Evolutionary conservation across 2,113 vertebrate species (phyloP), one percentile per base, ranked within the genome.

Genomic region (Urocitellus parryii): DNA sequence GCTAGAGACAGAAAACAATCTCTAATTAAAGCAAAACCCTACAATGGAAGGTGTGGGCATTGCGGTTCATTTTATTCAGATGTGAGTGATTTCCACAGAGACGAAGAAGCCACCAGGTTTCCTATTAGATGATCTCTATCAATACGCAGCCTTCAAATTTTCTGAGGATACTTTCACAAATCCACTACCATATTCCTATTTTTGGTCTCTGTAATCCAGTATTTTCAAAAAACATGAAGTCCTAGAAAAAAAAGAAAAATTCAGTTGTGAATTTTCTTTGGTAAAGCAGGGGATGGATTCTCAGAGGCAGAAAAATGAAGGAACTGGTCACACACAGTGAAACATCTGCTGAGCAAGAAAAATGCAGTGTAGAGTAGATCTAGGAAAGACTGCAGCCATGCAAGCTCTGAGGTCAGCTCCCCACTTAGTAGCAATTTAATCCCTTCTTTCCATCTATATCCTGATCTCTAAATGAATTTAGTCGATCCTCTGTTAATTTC

Each of bases 161-260:
- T 80, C 80, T 29, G 45, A 79, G 1, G 34, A 76, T 24, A 61
- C 4, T 42, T 73, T 76, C 37, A 63, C 72, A 34, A 32, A 84
- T 96, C 91, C 83, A 96, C 7, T 82, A 70, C 91, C 96, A 98
- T 11, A 95, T 39, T 77, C 85, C 88, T 45, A 77, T 0, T 94
- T 2, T 13, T 72, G 96, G 37, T 0, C 27, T 0, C 0, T 17
- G 4, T 22, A 56, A 39, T 93, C 9, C 1, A 86, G 25, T 0
- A 22, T 63, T 97, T 97, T 99, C 99, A 98, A 99, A 99, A 98
- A 99, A 99, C 99, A 99, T 99, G 97, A 99, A 99, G 97, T 99
- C 99, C 99, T 99, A 96, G 73, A 93, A 20, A 48, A 95, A 97
- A 97, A 48, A 80, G 7, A 96, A 96, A 97, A 90, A n/a, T 27